These are phyloP conservation scores for Eurystomus gularis DNA, from an alignment of 2,113 vertebrate species.

Conservation along the genomic window DNA sequence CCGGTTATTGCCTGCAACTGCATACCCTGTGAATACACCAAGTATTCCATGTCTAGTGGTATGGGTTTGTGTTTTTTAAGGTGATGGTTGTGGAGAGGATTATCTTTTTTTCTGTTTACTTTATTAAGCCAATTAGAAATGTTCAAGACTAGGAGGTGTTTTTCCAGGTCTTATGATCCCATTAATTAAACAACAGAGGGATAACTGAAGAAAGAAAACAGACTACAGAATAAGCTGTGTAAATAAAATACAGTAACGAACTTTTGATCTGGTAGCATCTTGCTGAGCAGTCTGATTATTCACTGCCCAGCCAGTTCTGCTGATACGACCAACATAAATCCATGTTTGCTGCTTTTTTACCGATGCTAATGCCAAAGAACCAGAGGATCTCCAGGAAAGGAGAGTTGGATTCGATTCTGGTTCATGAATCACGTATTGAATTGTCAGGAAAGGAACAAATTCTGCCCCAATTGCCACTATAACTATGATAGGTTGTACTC, in stretches of 20 bases:
- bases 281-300: conserved; percentile 29
- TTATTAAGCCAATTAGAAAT: conserved; percentile 51
- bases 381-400: conserved; percentile 27
- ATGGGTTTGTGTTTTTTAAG: background rate
- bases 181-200: conserved; percentile 38
- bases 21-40: background rate
- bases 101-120: conserved; percentile 19
- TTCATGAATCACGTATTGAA: conserved; percentile 65
- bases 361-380: conserved; percentile 11
- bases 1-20: conserved; percentile 26
- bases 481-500: conserved; percentile 59
- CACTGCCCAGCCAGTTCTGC: conserved; percentile 31
- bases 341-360: conserved; percentile 33
- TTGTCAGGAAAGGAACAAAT: conserved; percentile 68
- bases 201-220: conserved; percentile 27
- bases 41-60: background rate
- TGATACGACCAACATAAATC: conserved; percentile 49
- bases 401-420: conserved; percentile 42
- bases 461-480: conserved; percentile 65
- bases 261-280: conserved; percentile 17
- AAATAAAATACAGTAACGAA: conserved; percentile 37
- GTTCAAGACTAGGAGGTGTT: conserved; percentile 17
- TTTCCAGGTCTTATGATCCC: conserved; percentile 35
- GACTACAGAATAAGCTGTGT: background rate
- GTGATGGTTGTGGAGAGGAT: conserved; percentile 2